Conservation (phyloP, 37 sponge, comb jelly and placozoan species). For the Mnemiopsis leidyi region DNA sequence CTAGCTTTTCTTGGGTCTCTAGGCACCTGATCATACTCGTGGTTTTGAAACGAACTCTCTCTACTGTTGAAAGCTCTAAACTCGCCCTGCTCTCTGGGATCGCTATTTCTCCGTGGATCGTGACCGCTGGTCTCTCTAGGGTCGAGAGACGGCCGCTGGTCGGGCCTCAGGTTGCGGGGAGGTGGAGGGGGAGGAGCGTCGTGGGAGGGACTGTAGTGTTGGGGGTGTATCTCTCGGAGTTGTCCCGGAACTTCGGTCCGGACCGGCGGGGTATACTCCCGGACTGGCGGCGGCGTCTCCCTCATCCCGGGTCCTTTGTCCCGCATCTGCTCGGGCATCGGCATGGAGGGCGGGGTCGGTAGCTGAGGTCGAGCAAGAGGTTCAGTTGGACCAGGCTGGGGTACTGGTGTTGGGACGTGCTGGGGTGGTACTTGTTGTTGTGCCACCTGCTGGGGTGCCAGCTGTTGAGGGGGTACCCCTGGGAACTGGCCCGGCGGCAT, state of each 20-base stretch:
- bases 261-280: not conserved
- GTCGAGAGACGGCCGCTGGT: not conserved
- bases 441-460: not conserved
- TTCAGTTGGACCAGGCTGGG: not conserved
- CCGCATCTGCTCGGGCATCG: slow-evolving; percentile 4
- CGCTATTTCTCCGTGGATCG: not conserved
- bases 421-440: not conserved
- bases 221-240: not conserved
- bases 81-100: not conserved
- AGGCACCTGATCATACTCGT: slow-evolving; percentile 17
- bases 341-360: slow-evolving; percentile 18
- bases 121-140: not conserved
- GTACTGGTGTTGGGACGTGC: not conserved
- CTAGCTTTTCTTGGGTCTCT: slow-evolving; percentile 63
- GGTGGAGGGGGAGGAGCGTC: slow-evolving; percentile 61
- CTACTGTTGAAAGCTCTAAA: not conserved
- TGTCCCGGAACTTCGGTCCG: not conserved
- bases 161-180: not conserved
- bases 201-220: not conserved
- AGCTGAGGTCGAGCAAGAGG: not conserved
- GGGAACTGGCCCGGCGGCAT: slow-evolving; percentile 11
- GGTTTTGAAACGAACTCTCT: not conserved
- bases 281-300: not conserved
- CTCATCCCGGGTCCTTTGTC: not conserved
- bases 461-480: not conserved